Evolutionary conservation across 2,797 vertebrate species (phyloP).

Genomic region (Bradypodion pumilum): DNA sequence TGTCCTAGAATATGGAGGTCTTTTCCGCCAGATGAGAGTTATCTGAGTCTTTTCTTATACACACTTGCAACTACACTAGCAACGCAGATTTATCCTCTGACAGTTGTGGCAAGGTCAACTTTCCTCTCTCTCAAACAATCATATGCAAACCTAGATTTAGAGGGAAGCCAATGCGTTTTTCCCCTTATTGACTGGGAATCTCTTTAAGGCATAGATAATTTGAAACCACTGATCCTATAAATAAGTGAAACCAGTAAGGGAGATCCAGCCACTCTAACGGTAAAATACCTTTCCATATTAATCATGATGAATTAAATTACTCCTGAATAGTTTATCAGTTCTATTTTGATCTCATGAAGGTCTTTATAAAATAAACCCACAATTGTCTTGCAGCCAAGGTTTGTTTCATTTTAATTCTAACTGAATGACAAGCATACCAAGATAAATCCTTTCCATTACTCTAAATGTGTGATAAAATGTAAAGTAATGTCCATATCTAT

Average conservation of each 20-base stretch:
- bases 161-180: too few species aligned
- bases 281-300: not conserved
- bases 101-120: too few species aligned
- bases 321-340: constrained; percentile 35
- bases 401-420: constrained; percentile 53
- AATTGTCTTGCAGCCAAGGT: constrained; percentile 28
- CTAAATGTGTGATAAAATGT: constrained; percentile 46
- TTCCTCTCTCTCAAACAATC: too few species aligned
- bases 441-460: not conserved
- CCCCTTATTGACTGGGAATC: too few species aligned
- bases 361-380: constrained; percentile 36
- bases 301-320: constrained; percentile 30
- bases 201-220: not conserved
- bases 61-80: not conserved
- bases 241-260: not conserved
- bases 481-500: not conserved
- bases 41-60: not conserved
- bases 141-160: too few species aligned
- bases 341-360: constrained; percentile 22
- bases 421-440: constrained; percentile 42
- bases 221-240: not conserved
- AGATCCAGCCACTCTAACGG: constrained; percentile 24
- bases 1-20: too few species aligned
- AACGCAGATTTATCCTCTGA: too few species aligned
- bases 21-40: too few species aligned